Percentiles rank a stretch among this genome's conserved stretches.
These are phyloP conservation scores for Leucophora obtusa DNA, from an alignment of 2,888 invertebrate species.

Conservation along the genomic window DNA sequence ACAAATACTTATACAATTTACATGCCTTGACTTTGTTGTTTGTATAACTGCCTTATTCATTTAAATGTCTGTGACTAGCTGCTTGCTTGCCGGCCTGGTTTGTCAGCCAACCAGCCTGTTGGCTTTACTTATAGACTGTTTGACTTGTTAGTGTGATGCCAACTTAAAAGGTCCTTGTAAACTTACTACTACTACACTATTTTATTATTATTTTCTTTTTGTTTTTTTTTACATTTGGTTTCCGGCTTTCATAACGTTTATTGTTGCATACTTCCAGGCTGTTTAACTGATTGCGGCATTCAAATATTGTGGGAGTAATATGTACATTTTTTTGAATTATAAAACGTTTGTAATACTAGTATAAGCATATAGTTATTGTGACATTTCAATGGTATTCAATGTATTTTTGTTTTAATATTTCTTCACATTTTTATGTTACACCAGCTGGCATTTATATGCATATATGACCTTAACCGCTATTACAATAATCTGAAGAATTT, in stretches of 20 bases:
- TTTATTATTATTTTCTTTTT: constrained; percentile 30
- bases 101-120: not conserved
- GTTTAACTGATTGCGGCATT: constrained; percentile 61
- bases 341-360: not conserved
- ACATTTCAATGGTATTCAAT: constrained; percentile 49
- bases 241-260: constrained; percentile 57
- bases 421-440: constrained; percentile 15
- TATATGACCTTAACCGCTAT: constrained; percentile 48
- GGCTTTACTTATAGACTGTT: not conserved
- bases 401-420: constrained; percentile 17
- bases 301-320: constrained; percentile 45
- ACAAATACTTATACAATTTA: not conserved
- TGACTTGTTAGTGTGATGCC: constrained; percentile 8
- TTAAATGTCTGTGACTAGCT: not conserved
- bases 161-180: constrained; percentile 47
- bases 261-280: constrained; percentile 62
- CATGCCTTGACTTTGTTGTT: constrained; percentile 8
- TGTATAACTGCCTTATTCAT: not conserved
- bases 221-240: constrained; percentile 46
- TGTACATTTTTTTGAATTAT: not conserved
- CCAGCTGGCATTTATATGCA: constrained; percentile 42
- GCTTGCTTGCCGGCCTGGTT: too few relatives aligned
- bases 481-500: constrained; percentile 6
- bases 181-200: constrained; percentile 20
- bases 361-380: constrained; percentile 39